phyloP scores from a whole-genome alignment of 2,797 vertebrate genomes.

The Cirrhinus mrigala region DNA sequence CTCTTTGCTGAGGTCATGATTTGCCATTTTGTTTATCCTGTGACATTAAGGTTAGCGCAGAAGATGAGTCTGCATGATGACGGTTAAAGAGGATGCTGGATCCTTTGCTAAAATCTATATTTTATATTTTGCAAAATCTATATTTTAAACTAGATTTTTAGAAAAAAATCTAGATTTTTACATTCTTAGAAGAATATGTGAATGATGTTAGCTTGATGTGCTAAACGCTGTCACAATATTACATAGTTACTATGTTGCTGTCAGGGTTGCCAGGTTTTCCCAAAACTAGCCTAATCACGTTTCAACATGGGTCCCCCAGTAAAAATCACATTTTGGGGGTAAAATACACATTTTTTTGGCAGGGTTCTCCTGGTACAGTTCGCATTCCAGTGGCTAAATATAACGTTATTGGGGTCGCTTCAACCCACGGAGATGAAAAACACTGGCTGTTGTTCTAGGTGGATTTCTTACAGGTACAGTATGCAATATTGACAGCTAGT shows the following conservation, averaged over 20 bases:
- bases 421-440: no score
- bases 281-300: no score
- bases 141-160: no score
- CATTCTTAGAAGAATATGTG: neutral
- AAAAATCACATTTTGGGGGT: no score
- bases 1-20: conserved; percentile 34
- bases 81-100: conserved; percentile 21
- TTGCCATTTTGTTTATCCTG: conserved; percentile 51
- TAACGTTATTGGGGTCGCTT: no score
- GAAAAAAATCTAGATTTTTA: no score
- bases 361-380: no score
- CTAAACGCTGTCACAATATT: neutral
- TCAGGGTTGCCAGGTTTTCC: no score
- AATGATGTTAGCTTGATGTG: neutral
- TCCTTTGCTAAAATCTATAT: neutral
- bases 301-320: no score
- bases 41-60: conserved; percentile 43
- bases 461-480: neutral
- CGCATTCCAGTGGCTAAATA: no score
- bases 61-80: conserved; percentile 36
- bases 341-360: no score
- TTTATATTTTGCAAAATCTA: neutral
- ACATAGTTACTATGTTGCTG: neutral
- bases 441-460: neutral
- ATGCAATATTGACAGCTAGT: no score